Evolutionary conservation across 2,888 invertebrate genomes (phyloP), one percentile per base, ranked within the genome.

Genomic region (Drosophila mimetica): DNA sequence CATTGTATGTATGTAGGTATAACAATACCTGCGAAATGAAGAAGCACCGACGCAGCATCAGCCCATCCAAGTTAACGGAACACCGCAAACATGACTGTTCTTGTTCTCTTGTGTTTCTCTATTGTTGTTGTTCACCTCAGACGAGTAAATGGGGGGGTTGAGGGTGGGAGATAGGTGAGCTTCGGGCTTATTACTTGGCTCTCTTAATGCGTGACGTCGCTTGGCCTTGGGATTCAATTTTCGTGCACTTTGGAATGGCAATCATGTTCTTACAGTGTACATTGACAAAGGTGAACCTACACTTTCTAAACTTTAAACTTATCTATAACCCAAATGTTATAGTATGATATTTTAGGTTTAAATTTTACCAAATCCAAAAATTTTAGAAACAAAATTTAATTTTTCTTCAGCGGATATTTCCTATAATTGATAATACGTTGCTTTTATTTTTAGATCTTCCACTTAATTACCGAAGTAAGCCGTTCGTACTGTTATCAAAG

Each of bases 41-140:
- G 58, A 54, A 72, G 66, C 79, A 64, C 70, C 53, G 28, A 46
- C 34, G 42, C 86, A 79, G 79, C 82, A 79, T 81, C 85, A 80
- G 36, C 46, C 46, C 58, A 69, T 69, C 70, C 70, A 69, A 69
- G 67, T 69, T 67, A 67, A 67, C 67, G 70, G 70, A 46, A 69
- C 57, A 69, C 67, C 67, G 50, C 70, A 67, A 67, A 58, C 67
- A 67, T 67, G 58, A 34, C 58, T 57, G 32, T 58, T 65, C 52
- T 36, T 60, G 46, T 54, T 57, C 37, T 55, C 69, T 55, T 67
- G 25, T 44, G 41, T 50, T 47, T 18, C 34, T 41, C 70, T 11
- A 30, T 30, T 58, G 52, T 65, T 65, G 39, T 65, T 53, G 39
- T 47, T 18, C 14, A 32, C 25, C 42, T 59, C 41, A 57, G 58